Evolutionary conservation across 2,888 invertebrate genomes (phyloP).

Genomic region (Mesochorus sp.): DNA sequence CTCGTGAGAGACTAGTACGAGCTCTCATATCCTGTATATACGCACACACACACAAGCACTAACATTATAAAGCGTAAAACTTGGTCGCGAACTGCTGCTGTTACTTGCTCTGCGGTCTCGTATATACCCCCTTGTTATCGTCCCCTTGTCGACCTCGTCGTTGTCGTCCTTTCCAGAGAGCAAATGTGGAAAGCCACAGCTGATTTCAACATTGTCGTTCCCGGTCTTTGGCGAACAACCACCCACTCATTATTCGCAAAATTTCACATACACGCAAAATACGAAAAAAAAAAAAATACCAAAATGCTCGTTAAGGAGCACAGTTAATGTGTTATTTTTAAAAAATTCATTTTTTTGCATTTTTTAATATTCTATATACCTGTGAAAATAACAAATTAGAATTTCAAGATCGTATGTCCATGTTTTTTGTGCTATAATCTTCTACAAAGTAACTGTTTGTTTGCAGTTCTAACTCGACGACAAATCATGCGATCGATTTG

Average conservation of each 20-base stretch:
- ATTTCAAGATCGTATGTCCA: no score
- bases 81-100: constrained; percentile 45
- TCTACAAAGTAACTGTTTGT: no score
- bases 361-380: not conserved
- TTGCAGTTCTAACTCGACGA: no score
- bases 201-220: constrained; percentile 31
- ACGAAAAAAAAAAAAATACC: no score
- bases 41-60: not conserved
- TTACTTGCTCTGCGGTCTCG: constrained; percentile 43
- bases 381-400: no score
- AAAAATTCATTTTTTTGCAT: constrained; percentile 1
- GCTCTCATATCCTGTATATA: constrained; percentile 17
- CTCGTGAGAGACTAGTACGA: constrained; percentile 38
- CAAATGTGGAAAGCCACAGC: constrained; percentile 38
- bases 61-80: constrained; percentile 51
- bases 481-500: no score
- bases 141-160: constrained; percentile 48
- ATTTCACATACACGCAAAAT: not conserved
- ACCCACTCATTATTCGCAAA: not conserved
- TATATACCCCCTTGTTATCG: constrained; percentile 59
- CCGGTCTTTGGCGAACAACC: constrained; percentile 36
- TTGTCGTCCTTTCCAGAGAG: constrained; percentile 46
- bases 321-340: no score
- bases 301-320: no score
- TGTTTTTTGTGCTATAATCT: no score